Evolutionary conservation across 1,140 invertebrate species (phyloP).

Genomic region (Vanessa atalanta): DNA sequence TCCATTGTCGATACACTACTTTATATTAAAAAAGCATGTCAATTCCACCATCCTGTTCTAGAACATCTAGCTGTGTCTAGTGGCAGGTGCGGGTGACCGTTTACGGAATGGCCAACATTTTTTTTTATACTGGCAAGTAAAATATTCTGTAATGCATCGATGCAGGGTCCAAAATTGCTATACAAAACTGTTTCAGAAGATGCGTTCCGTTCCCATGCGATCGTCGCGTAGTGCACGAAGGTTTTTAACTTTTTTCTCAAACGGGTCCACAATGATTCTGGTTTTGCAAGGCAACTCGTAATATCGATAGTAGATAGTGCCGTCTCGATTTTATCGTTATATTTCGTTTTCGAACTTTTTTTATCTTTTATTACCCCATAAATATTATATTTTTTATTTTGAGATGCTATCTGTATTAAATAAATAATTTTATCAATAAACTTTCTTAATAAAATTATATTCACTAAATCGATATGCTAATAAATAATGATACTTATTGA

Average conservation of each 20-base stretch:
- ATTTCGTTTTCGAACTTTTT: slow-evolving; percentile 38
- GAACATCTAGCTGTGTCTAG: slow-evolving; percentile 55
- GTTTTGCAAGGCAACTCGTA: slow-evolving; percentile 75
- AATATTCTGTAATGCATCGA: slow-evolving; percentile 54
- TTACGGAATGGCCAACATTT: slow-evolving; percentile 60
- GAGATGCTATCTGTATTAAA: neutral
- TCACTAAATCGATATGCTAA: no score
- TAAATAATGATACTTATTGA: no score
- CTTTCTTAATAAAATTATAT: no score
- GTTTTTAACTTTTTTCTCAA: slow-evolving; percentile 68
- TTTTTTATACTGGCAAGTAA: slow-evolving; percentile 50
- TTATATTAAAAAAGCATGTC: neutral
- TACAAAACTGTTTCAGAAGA: slow-evolving; percentile 56
- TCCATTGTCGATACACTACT: neutral
- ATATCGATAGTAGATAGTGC: slow-evolving; percentile 62
- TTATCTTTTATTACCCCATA: slow-evolving; percentile 1
- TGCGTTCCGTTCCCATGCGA: slow-evolving; percentile 72
- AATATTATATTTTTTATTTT: neutral
- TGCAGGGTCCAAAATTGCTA: slow-evolving; percentile 53
- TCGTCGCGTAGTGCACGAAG: slow-evolving; percentile 65
- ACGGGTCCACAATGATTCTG: slow-evolving; percentile 79
- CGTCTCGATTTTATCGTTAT: slow-evolving; percentile 57
- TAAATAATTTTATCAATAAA: no score
- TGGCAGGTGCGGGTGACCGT: slow-evolving; percentile 69
- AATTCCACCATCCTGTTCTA: slow-evolving; percentile 32